Percentiles rank a stretch among this genome's conserved stretches.
Evolutionary conservation across 2,888 invertebrate genomes (phyloP).

Genomic region (Hesperia comma): DNA sequence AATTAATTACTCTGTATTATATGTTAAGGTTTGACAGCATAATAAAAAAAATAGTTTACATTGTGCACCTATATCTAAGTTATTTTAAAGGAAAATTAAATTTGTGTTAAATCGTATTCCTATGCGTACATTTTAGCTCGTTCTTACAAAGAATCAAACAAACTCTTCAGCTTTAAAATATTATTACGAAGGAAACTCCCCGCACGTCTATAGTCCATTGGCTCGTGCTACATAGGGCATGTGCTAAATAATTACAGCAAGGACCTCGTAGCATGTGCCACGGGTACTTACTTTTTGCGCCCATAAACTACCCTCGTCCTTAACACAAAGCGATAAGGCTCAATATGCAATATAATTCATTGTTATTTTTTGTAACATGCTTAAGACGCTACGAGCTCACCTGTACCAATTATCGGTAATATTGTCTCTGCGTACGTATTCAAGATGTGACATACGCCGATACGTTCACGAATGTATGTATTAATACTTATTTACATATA

Average conservation of each 20-base stretch:
- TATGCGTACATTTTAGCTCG: too few relatives aligned
- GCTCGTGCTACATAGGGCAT: slow-evolving; percentile 63
- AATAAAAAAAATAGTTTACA: too few relatives aligned
- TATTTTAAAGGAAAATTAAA: too few relatives aligned
- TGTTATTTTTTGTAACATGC: slow-evolving; percentile 34
- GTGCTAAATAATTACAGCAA: slow-evolving; percentile 60
- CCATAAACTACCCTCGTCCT: slow-evolving; percentile 36
- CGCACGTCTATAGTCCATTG: slow-evolving; percentile 42
- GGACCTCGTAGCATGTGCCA: slow-evolving; percentile 58
- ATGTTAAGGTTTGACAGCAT: too few relatives aligned
- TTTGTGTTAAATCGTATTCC: too few relatives aligned
- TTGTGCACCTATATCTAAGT: too few relatives aligned
- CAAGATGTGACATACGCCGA: slow-evolving; percentile 36
- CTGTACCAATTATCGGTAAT: slow-evolving; percentile 57
- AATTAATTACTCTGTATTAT: too few relatives aligned
- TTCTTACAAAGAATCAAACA: too few relatives aligned
- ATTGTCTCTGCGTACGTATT: slow-evolving; percentile 34
- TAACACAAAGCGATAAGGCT: slow-evolving; percentile 41
- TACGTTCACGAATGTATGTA: slow-evolving; percentile 28
- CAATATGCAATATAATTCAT: slow-evolving; percentile 35
- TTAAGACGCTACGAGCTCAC: slow-evolving; percentile 48
- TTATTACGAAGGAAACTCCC: slow-evolving; percentile 40
- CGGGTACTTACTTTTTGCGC: slow-evolving; percentile 29
- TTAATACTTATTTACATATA: slow-evolving; percentile 18
- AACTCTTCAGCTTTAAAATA: too few relatives aligned